phyloP scores from a whole-genome alignment of 2,113 vertebrate species.

The Aegypius monachus region DNA sequence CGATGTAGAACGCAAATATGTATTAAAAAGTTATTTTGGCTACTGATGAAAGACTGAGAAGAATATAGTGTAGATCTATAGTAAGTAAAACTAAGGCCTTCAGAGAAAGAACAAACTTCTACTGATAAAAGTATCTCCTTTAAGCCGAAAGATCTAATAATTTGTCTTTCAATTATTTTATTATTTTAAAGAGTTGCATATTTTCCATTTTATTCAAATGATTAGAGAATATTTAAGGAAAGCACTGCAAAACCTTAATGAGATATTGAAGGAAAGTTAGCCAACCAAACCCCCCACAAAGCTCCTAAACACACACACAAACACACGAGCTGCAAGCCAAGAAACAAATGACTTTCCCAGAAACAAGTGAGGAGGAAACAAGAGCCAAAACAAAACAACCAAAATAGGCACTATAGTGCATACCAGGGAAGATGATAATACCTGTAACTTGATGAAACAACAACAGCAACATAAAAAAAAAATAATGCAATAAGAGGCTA shows the following conservation, averaged over 20 bases:
- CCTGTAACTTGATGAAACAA: conserved; percentile 44
- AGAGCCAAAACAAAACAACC: background rate
- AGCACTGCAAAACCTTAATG: conserved; percentile 71
- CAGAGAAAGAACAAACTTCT: background rate
- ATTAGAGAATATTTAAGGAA: conserved; percentile 12
- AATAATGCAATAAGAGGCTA: conserved; percentile 16
- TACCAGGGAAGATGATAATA: conserved; percentile 15
- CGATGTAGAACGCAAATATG: background rate
- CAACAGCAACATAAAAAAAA: conserved; percentile 9
- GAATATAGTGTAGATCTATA: background rate
- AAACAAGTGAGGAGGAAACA: conserved; percentile 75
- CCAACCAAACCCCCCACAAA: conserved; percentile 70
- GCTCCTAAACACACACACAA: conserved; percentile 66
- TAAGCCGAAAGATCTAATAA: background rate
- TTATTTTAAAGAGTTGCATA: conserved; percentile 37
- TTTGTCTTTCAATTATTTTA: background rate
- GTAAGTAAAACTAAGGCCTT: background rate
- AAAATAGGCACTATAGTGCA: conserved; percentile 21
- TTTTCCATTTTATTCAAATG: conserved; percentile 1
- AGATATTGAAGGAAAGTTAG: conserved; percentile 72
- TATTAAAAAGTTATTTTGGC: background rate
- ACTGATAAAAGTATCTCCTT: background rate
- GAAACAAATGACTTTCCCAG: conserved; percentile 83
- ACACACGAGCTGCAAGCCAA: conserved; percentile 69
- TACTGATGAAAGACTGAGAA: background rate